Conservation (phyloP, 1,140 invertebrate species). For the Periplaneta americana region DNA sequence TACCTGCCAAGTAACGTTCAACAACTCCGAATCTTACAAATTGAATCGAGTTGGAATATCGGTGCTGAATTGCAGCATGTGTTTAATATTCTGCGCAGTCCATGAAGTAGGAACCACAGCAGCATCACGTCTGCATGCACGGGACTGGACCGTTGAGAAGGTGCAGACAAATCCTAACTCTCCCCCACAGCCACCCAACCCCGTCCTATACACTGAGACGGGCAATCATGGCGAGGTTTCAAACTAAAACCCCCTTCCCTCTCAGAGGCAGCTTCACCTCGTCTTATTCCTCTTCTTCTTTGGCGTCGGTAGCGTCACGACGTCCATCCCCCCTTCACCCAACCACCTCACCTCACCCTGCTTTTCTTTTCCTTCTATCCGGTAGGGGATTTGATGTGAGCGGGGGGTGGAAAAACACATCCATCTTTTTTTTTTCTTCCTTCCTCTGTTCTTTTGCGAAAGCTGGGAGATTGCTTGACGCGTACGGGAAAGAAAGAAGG, state of each 20-base stretch:
- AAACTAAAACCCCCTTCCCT: background rate
- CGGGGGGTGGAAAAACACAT: background rate
- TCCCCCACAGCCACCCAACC: background rate
- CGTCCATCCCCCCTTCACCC: background rate
- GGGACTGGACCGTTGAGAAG: background rate
- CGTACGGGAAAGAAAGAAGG: constrained; percentile 4
- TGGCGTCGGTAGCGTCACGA: background rate
- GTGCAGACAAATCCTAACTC: background rate
- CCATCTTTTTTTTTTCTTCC: constrained; percentile 6
- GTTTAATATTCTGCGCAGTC: no score
- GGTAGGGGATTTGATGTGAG: background rate
- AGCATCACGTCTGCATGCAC: background rate
- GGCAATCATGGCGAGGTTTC: background rate
- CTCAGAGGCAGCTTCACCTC: background rate
- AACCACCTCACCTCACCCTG: background rate
- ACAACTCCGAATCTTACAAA: no score
- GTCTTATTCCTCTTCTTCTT: background rate
- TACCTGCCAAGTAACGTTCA: no score
- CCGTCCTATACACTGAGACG: background rate
- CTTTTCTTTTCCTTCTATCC: background rate
- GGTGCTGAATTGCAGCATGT: no score
- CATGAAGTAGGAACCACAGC: no score
- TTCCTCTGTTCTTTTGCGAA: constrained; percentile 6
- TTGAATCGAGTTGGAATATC: no score
- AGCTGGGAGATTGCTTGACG: constrained; percentile 9